These are phyloP conservation scores for Noctuana brunneofusca DNA, from an alignment of 2,888 invertebrate species.

Conservation along the genomic window DNA sequence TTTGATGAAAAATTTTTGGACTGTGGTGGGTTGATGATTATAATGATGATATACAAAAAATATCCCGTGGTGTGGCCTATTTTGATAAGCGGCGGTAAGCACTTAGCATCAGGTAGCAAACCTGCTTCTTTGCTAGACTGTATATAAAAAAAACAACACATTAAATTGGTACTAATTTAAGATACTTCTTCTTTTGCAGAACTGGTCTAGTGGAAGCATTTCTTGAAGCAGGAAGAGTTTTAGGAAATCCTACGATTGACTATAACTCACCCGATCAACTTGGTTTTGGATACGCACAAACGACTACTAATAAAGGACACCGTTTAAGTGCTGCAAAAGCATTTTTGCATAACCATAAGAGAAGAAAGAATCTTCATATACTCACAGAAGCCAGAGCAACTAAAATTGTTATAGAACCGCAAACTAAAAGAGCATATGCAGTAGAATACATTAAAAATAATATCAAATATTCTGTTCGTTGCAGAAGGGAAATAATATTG, in stretches of 20 bases:
- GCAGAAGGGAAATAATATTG: slow-evolving; percentile 91
- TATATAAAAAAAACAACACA: too few relatives aligned
- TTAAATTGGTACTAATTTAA: background rate
- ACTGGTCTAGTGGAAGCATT: slow-evolving; percentile 81
- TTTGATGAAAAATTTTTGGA: too few relatives aligned
- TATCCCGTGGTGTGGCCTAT: too few relatives aligned
- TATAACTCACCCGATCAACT: slow-evolving; percentile 84
- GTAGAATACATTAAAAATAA: slow-evolving; percentile 85
- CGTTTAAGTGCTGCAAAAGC: slow-evolving; percentile 87
- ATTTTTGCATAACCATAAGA: slow-evolving; percentile 84
- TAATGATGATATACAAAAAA: too few relatives aligned
- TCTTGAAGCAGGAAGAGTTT: slow-evolving; percentile 82
- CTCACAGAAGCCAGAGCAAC: slow-evolving; percentile 68
- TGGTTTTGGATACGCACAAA: slow-evolving; percentile 81
- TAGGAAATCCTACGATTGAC: slow-evolving; percentile 82
- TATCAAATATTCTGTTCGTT: slow-evolving; percentile 77
- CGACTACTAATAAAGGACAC: slow-evolving; percentile 83
- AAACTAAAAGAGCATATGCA: slow-evolving; percentile 85
- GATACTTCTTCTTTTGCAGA: slow-evolving; percentile 49
- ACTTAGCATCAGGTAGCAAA: too few relatives aligned
- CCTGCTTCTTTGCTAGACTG: too few relatives aligned
- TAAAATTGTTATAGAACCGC: slow-evolving; percentile 74
- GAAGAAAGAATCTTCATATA: slow-evolving; percentile 84
- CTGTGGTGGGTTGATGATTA: too few relatives aligned
- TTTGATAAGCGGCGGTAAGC: too few relatives aligned